phyloP scores from a whole-genome alignment of 2,113 vertebrate genomes.

The Vireo altiloquus region DNA sequence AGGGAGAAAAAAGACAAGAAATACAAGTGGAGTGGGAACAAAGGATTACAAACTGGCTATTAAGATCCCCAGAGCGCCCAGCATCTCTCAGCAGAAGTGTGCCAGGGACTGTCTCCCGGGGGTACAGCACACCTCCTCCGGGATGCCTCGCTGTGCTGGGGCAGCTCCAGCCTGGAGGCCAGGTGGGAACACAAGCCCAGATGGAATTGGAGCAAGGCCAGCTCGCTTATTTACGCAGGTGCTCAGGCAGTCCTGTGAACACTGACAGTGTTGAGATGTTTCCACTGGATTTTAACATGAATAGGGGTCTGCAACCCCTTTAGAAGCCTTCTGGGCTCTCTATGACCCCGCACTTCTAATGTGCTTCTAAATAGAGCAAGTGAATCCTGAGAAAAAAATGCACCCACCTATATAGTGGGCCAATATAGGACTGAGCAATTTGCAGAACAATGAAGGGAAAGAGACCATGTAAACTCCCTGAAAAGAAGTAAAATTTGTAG shows the following conservation, averaged over 20 bases:
- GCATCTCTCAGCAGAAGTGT: accelerated
- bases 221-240: neutral
- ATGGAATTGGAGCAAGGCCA: neutral
- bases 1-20: neutral
- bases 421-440: neutral
- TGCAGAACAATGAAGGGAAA: neutral
- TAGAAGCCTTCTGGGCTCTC: neutral
- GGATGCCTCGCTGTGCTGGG: neutral
- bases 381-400: neutral
- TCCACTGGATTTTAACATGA: neutral
- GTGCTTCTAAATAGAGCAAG: neutral
- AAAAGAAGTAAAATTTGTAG: neutral
- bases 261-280: neutral
- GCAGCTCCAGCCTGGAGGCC: neutral
- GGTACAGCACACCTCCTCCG: neutral
- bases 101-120: neutral
- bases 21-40: neutral
- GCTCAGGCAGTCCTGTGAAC: neutral
- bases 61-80: no score
- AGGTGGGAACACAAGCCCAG: accelerated
- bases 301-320: neutral
- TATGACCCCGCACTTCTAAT: neutral
- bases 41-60: neutral
- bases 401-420: neutral
- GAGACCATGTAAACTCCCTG: neutral